Evolutionary conservation across 2,888 invertebrate genomes (phyloP).

Genomic region (Heteromurus nitidus): DNA sequence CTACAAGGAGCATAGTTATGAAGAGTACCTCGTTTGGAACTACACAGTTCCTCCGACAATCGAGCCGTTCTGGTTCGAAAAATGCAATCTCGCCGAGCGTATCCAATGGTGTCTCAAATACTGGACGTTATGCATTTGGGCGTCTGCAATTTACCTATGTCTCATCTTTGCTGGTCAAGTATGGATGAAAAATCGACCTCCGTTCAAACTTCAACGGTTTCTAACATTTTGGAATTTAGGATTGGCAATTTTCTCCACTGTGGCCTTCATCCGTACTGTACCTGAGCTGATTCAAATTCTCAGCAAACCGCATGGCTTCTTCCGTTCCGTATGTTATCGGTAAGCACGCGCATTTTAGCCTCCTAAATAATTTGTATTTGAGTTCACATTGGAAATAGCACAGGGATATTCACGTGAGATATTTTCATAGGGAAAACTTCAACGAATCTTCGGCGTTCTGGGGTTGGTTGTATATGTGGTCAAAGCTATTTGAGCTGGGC

Average conservation of each 20-base stretch:
- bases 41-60: constrained; percentile 57
- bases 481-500: constrained; percentile 96
- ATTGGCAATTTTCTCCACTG: constrained; percentile 80
- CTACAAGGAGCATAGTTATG: constrained; percentile 23
- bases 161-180: constrained; percentile 94
- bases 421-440: constrained; percentile 39
- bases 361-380: background rate
- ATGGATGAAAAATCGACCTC: constrained; percentile 92
- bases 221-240: constrained; percentile 93
- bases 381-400: background rate
- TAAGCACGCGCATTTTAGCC: background rate
- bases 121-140: constrained; percentile 49
- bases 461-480: constrained; percentile 95
- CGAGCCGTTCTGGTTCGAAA: constrained; percentile 54
- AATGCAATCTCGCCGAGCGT: constrained; percentile 27
- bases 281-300: constrained; percentile 55
- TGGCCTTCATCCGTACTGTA: constrained; percentile 41
- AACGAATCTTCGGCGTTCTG: constrained; percentile 58
- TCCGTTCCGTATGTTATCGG: constrained; percentile 53
- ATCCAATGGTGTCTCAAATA: constrained; percentile 48
- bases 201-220: constrained; percentile 90
- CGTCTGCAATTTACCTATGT: constrained; percentile 84
- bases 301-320: constrained; percentile 36
- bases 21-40: constrained; percentile 52
- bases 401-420: too few species aligned